A percentile compares a stretch with the other conserved stretches of the same genome.
Evolutionary conservation across 2,113 vertebrate genomes (phyloP).

Genomic region (Oreotragus oreotragus): DNA sequence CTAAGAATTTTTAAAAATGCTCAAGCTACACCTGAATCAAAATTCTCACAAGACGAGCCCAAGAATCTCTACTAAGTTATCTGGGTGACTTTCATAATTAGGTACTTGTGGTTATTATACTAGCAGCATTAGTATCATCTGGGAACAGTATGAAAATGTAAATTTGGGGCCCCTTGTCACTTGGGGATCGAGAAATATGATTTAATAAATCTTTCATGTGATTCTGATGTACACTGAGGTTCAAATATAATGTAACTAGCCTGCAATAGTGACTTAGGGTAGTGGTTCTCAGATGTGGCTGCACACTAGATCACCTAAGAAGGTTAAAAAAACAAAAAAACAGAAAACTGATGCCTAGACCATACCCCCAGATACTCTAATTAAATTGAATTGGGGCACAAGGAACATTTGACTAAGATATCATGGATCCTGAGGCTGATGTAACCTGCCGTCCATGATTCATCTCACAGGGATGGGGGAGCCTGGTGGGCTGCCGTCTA

Average conservation of each 20-base stretch:
- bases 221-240: neutral
- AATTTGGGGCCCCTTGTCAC: neutral
- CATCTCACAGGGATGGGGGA: too few relatives aligned
- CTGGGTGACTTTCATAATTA: neutral
- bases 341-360: neutral
- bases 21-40: neutral
- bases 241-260: neutral
- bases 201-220: neutral
- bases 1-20: neutral
- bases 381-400: neutral
- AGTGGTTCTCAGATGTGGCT: neutral
- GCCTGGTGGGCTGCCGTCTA: too few relatives aligned
- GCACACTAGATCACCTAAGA: neutral
- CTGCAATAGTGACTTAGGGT: neutral
- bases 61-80: neutral
- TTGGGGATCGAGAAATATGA: neutral
- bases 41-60: neutral
- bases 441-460: neutral
- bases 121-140: neutral
- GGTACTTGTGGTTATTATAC: neutral
- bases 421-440: neutral
- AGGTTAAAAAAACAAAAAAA: neutral
- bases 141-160: neutral
- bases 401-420: neutral
- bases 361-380: neutral